phyloP scores from a whole-genome alignment of 2,113 vertebrate genomes.

The Prionailurus viverrinus region DNA sequence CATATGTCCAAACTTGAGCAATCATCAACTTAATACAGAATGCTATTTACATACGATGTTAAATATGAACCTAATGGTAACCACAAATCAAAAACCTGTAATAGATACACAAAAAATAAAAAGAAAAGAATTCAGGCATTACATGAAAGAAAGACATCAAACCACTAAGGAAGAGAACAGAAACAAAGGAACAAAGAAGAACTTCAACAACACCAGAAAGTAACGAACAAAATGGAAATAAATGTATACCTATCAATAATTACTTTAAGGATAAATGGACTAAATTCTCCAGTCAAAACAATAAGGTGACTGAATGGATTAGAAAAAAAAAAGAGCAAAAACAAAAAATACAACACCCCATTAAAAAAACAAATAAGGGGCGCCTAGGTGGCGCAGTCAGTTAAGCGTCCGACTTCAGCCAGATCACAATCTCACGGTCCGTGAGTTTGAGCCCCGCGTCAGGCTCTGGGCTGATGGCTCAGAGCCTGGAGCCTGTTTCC shows the following conservation, averaged over 20 bases:
- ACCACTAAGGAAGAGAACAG: neutral
- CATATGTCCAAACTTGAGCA: neutral
- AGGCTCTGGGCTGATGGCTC: too few species aligned
- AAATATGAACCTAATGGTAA: neutral
- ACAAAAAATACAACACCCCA: too few species aligned
- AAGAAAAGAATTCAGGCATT: neutral
- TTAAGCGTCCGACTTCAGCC: too few species aligned
- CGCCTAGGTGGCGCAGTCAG: too few species aligned
- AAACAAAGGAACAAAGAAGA: neutral
- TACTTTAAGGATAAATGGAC: neutral
- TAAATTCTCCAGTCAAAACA: neutral
- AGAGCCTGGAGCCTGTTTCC: too few species aligned
- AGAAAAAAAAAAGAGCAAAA: neutral
- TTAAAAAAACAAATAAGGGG: too few species aligned
- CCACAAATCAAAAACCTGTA: neutral
- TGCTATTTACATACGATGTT: neutral
- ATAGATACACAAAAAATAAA: neutral
- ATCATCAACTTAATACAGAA: neutral
- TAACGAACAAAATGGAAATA: neutral
- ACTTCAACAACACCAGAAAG: neutral
- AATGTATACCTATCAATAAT: neutral
- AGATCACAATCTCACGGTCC: too few species aligned
- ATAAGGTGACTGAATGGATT: neutral
- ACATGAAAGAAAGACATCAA: neutral
- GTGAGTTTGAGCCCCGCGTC: too few species aligned